Evolutionary conservation across 2,888 invertebrate genomes (phyloP), one percentile per base, ranked within the genome.

Genomic region (Buathra laborator): DNA sequence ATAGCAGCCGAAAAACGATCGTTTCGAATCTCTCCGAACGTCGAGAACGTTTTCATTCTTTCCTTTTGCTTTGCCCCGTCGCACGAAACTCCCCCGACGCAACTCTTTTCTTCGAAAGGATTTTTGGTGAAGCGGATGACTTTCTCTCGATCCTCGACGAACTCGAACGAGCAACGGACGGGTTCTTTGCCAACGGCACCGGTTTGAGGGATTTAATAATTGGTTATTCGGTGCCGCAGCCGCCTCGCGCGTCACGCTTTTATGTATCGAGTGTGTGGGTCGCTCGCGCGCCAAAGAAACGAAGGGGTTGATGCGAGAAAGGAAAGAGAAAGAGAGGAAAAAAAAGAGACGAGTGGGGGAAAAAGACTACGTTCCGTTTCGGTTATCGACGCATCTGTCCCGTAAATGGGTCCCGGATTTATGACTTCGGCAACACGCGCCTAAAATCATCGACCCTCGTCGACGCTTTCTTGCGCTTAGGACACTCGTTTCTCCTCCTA

Each of bases 321-420:
- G 12, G 43, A 48, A 7, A 10, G 43, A 62, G 6, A 76, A 29
- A 16, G 6, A 75, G 32, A 56, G 37, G 59, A 44, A 56, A 12
- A 46, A 70, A n/a, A 70, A 37, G 12, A 12, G 29, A 76, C 46
- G 59, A n/a, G 44, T 37, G 14, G 70, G 9, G 66, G 16, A 51
- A 77, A 75, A 56, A 86, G 88, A 88, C 88, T 87, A 87, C 71
- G 85, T 83, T 86, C 78, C 85, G 84, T 86, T 85, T 82, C 85
- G 86, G 81, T 86, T 91, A 92, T 92, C 92, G 91, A 89, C 90
- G 89, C 93, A 93, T 93, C 93, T 93, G 93, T 93, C 92, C 90
- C 89, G 90, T 93, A 93, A 91, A 92, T 92, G 89, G 91, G 88
- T 86, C 77, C 84, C 89, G 90, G 91, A 93, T 93, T 93, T 93